Conservation (phyloP, 1,140 invertebrate species). For the Anadara kagoshimensis region DNA sequence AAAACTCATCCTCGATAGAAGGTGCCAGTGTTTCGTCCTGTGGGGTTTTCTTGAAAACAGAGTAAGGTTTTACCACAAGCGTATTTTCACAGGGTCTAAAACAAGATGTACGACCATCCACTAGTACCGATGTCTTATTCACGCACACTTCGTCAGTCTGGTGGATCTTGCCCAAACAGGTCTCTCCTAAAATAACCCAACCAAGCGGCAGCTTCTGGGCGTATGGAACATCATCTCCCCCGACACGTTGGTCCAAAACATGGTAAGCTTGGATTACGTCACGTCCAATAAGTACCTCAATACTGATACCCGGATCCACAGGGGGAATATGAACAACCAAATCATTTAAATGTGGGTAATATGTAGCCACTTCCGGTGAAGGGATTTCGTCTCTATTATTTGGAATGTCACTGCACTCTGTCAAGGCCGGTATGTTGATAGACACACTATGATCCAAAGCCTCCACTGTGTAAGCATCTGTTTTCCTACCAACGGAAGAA, state of each 20-base stretch:
- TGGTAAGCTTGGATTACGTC: constrained; percentile 20
- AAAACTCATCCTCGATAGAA: constrained; percentile 23
- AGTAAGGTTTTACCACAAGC: not conserved
- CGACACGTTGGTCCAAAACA: constrained; percentile 16
- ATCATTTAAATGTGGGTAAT: constrained; percentile 23
- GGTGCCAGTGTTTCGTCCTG: constrained; percentile 26
- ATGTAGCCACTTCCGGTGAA: constrained; percentile 26
- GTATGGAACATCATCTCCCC: not conserved
- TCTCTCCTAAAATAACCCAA: constrained; percentile 26
- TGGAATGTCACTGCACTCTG: constrained; percentile 41
- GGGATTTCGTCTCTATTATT: constrained; percentile 41
- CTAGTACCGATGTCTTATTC: constrained; percentile 5
- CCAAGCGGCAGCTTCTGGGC: constrained; percentile 30
- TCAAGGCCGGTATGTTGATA: constrained; percentile 12
- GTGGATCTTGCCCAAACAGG: constrained; percentile 23
- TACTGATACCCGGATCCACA: not conserved
- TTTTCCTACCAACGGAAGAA: not conserved
- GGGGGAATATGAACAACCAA: constrained; percentile 9
- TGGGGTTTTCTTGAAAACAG: constrained; percentile 23
- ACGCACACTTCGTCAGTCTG: not conserved
- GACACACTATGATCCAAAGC: not conserved
- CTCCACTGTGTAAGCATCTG: not conserved
- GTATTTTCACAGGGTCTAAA: constrained; percentile 32
- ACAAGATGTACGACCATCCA: constrained; percentile 2
- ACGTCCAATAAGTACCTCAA: constrained; percentile 21